Evolutionary conservation across 1,140 invertebrate genomes (phyloP).

Genomic region (Drosophila sturtevanti): DNA sequence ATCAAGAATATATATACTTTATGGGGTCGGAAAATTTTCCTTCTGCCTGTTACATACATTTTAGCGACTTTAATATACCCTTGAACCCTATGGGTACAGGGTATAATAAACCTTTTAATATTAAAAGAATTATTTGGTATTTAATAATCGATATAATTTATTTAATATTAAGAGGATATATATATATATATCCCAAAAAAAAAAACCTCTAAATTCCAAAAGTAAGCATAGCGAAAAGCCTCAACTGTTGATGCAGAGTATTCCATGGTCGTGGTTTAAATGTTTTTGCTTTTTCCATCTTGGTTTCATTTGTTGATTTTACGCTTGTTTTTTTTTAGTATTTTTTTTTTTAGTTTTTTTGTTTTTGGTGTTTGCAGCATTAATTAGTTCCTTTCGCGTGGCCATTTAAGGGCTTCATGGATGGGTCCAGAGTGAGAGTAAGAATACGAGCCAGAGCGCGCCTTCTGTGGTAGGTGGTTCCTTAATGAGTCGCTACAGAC

Average conservation of each 20-base stretch:
- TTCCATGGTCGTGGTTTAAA: neutral
- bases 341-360: neutral
- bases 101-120: too few relatives aligned
- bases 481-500: conserved; percentile 73
- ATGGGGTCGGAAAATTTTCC: too few relatives aligned
- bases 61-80: too few relatives aligned
- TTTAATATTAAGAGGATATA: too few relatives aligned
- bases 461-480: conserved; percentile 60
- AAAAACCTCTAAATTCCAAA: too few relatives aligned
- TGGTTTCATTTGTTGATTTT: conserved; percentile 70
- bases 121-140: too few relatives aligned
- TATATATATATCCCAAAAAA: too few relatives aligned
- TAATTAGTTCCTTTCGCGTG: conserved; percentile 74
- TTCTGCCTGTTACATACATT: too few relatives aligned
- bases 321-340: conserved; percentile 14
- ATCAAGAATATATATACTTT: too few relatives aligned
- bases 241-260: conserved; percentile 14
- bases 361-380: conserved; percentile 60
- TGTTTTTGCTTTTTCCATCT: conserved; percentile 16
- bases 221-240: too few relatives aligned
- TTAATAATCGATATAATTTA: too few relatives aligned
- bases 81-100: too few relatives aligned
- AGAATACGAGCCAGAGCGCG: neutral
- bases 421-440: conserved; percentile 12
- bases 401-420: conserved; percentile 41